These are phyloP conservation scores for Drosophila rufa DNA, from an alignment of 1,140 invertebrate genomes.

Conservation along the genomic window DNA sequence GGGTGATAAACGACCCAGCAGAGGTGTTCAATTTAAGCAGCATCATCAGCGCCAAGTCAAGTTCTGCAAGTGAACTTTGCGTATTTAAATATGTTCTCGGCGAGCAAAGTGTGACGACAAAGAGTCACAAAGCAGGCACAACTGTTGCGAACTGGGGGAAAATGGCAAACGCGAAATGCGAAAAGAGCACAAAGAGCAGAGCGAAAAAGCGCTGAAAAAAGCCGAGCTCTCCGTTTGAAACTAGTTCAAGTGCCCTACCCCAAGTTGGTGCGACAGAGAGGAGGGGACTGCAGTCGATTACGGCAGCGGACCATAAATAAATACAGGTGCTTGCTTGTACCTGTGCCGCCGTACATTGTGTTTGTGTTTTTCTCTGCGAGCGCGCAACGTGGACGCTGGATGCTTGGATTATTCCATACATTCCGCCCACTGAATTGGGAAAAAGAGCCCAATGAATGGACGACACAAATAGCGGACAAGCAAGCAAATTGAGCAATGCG, in stretches of 20 bases:
- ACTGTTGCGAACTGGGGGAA: conserved; percentile 26
- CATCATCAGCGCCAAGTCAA: conserved; percentile 18
- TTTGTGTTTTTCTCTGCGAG: conserved; percentile 17
- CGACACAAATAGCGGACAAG: conserved; percentile 36
- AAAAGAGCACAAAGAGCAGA: conserved; percentile 4
- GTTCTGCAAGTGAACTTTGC: conserved; percentile 37
- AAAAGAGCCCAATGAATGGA: conserved; percentile 53
- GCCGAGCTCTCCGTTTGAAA: conserved; percentile 43
- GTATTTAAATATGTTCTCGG: conserved; percentile 26
- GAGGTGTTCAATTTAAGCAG: conserved; percentile 6
- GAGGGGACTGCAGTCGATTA: conserved; percentile 60
- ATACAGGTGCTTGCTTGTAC: conserved; percentile 57
- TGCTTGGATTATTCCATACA: conserved; percentile 39
- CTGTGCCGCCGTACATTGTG: conserved; percentile 16
- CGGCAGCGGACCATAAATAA: conserved; percentile 80
- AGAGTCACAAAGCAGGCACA: conserved; percentile 20
- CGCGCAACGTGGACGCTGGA: conserved; percentile 59
- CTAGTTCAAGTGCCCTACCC: conserved; percentile 81
- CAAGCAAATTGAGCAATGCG: conserved; percentile 59
- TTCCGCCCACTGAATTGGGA: conserved; percentile 50
- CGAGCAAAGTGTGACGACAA: conserved; percentile 26
- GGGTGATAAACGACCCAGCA: conserved; percentile 8
- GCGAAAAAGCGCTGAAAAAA: conserved; percentile 16
- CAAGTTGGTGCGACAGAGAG: conserved; percentile 28
- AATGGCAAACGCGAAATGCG: conserved; percentile 29